These are phyloP conservation scores for Drosophila mimica DNA, from an alignment of 2,888 invertebrate species.

Conservation along the genomic window DNA sequence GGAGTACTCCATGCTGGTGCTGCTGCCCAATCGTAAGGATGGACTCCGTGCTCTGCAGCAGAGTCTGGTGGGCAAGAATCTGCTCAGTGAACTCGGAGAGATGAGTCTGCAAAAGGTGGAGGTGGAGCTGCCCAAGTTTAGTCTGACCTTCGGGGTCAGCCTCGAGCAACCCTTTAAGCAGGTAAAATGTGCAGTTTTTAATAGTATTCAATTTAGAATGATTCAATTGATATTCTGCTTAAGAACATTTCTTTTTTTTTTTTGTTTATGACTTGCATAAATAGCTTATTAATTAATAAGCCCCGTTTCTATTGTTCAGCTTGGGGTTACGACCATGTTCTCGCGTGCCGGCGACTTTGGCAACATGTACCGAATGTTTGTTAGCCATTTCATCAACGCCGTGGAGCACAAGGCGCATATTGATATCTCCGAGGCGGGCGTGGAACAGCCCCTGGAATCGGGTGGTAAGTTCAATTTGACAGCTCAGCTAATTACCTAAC, in stretches of 20 bases:
- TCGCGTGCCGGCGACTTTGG: constrained; percentile 80
- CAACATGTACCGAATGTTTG: constrained; percentile 83
- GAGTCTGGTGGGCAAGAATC: constrained; percentile 87
- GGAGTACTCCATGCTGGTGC: constrained; percentile 90
- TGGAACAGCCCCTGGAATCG: constrained; percentile 76
- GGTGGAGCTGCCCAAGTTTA: constrained; percentile 92
- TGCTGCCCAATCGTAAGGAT: constrained; percentile 89
- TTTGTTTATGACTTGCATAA: neutral
- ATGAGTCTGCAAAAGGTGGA: constrained; percentile 87
- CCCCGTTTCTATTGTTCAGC: constrained; percentile 38
- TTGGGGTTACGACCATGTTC: constrained; percentile 82
- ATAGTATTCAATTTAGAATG: neutral
- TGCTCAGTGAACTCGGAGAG: constrained; percentile 86
- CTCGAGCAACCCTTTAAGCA: constrained; percentile 87
- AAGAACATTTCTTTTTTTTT: neutral
- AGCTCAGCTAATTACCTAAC: too few species aligned
- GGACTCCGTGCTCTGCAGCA: constrained; percentile 88
- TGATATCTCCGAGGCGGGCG: constrained; percentile 75
- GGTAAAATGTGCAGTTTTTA: constrained; percentile 84
- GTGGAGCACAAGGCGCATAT: constrained; percentile 81
- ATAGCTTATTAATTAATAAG: too few species aligned
- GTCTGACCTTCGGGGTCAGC: constrained; percentile 90
- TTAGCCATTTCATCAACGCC: constrained; percentile 80
- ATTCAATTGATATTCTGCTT: neutral
- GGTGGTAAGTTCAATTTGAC: constrained; percentile 63